These are phyloP conservation scores for Megaceryle maxima DNA, from an alignment of 2,113 vertebrate species.

Conservation along the genomic window DNA sequence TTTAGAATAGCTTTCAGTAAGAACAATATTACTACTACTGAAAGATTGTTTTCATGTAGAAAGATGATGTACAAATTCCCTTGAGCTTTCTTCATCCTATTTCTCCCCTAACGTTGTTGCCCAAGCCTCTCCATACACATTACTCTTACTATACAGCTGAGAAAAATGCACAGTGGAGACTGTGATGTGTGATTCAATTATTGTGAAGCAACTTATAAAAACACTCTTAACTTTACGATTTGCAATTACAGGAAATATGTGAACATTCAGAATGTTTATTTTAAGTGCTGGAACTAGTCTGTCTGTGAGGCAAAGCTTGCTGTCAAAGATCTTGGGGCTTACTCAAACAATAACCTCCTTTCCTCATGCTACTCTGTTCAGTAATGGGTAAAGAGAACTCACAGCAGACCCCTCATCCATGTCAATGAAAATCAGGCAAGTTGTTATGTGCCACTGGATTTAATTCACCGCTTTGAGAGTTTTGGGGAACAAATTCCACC, in stretches of 20 bases:
- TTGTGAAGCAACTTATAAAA: neutral
- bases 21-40: neutral
- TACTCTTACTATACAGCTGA: neutral
- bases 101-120: neutral
- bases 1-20: slow-evolving; percentile 44
- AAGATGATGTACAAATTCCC: neutral
- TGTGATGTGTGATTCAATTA: neutral
- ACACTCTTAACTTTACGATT: neutral
- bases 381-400: neutral
- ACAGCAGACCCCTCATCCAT: neutral
- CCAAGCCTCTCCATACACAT: neutral
- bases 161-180: neutral
- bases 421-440: neutral
- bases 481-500: neutral
- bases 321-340: neutral
- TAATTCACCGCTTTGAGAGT: neutral
- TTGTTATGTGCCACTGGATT: neutral
- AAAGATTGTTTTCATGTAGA: neutral
- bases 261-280: neutral
- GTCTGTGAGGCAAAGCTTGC: neutral
- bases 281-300: neutral
- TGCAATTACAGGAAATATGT: neutral
- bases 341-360: neutral
- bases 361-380: neutral
- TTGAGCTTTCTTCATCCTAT: neutral